Evolutionary conservation across 2,113 vertebrate species (phyloP).

Genomic region (Calyptomena viridis): DNA sequence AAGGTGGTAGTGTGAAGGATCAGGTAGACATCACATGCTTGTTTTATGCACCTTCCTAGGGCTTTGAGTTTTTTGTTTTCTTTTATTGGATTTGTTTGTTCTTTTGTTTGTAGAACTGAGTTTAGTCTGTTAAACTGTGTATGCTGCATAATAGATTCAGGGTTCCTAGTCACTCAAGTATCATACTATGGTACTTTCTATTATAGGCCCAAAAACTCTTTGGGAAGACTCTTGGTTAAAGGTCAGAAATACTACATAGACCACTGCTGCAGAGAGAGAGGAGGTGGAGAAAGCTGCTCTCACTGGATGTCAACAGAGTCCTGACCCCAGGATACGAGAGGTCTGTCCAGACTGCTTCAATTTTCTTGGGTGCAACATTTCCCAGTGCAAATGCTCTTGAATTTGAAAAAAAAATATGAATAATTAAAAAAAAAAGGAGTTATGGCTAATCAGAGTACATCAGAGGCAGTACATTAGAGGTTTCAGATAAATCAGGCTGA

Average conservation of each 20-base stretch:
- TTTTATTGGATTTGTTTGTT: neutral
- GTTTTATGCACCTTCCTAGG: neutral
- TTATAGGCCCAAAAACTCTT: neutral
- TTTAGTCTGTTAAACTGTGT: neutral
- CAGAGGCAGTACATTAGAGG: neutral
- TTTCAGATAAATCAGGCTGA: neutral
- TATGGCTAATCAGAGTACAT: neutral
- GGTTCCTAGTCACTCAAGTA: neutral
- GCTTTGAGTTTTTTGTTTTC: neutral
- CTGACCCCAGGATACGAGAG: neutral
- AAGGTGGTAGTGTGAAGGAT: neutral
- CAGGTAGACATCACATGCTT: neutral
- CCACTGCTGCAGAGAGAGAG: neutral
- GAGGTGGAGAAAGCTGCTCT: neutral
- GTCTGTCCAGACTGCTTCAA: neutral
- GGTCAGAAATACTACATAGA: neutral
- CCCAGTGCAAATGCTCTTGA: neutral
- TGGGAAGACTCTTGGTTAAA: neutral
- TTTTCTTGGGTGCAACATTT: neutral
- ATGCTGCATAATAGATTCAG: neutral
- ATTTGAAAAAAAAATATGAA: neutral
- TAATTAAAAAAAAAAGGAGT: neutral
- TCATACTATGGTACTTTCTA: neutral
- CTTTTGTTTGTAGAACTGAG: neutral
- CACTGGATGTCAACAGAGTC: neutral